These are phyloP conservation scores for Chrysemys picta DNA, from an alignment of 2,113 vertebrate species.

Conservation along the genomic window DNA sequence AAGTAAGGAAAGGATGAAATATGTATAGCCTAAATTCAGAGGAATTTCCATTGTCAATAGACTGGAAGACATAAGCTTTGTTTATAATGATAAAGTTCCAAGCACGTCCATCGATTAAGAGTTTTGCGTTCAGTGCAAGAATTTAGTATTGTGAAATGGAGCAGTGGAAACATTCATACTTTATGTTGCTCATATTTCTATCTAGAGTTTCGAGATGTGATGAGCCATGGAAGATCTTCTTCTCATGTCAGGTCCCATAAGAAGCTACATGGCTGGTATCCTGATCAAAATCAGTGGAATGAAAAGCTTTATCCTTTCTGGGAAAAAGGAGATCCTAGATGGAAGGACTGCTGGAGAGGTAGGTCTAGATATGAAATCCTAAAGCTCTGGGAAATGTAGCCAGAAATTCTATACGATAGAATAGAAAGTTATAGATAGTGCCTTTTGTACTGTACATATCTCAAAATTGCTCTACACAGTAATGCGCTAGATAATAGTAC, in stretches of 20 bases:
- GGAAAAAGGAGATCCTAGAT: slow-evolving; percentile 76
- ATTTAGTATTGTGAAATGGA: background rate
- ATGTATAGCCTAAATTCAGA: background rate
- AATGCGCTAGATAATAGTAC: background rate
- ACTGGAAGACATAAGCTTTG: background rate
- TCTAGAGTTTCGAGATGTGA: slow-evolving; percentile 76
- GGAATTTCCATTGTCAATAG: background rate
- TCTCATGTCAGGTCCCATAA: slow-evolving; percentile 28
- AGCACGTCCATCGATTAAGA: background rate
- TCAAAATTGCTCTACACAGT: background rate
- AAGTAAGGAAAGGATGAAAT: background rate
- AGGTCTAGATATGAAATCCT: background rate
- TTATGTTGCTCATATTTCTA: slow-evolving; percentile 30
- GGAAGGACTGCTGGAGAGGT: slow-evolving; percentile 84
- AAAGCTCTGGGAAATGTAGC: background rate
- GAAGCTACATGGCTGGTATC: slow-evolving; percentile 78
- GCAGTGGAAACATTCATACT: background rate
- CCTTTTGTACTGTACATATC: background rate
- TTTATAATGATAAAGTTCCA: background rate
- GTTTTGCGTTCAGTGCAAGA: background rate
- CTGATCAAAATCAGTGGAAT: slow-evolving; percentile 89
- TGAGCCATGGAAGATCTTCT: slow-evolving; percentile 66
- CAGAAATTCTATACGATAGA: background rate
- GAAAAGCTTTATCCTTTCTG: slow-evolving; percentile 89
- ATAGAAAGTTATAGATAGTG: background rate